phyloP scores from a whole-genome alignment of 2,113 vertebrate genomes.

The Theropithecus gelada region DNA sequence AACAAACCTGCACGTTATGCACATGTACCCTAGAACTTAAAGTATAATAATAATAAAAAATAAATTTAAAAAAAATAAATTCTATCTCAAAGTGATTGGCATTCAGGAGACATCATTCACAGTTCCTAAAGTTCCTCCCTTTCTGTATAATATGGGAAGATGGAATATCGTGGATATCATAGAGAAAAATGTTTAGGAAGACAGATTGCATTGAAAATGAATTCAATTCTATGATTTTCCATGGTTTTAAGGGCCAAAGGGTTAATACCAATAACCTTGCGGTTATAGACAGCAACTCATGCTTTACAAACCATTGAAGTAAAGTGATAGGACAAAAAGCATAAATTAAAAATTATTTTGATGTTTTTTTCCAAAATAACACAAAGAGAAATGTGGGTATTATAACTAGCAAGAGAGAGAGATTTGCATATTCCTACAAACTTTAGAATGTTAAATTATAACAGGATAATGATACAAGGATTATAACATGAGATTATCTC shows the following conservation, averaged over 20 bases:
- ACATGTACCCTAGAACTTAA: no score
- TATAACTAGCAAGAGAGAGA: not conserved
- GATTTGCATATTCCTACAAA: not conserved
- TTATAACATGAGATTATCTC: not conserved
- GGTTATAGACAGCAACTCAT: not conserved
- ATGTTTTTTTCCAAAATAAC: constrained; percentile 21
- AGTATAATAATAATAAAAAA: no score
- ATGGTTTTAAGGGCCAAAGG: not conserved
- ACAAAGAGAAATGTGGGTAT: not conserved
- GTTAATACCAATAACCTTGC: not conserved
- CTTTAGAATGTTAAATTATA: not conserved
- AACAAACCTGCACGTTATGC: no score
- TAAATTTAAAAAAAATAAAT: no score
- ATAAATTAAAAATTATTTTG: constrained; percentile 6
- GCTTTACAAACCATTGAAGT: not conserved
- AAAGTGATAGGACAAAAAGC: not conserved
- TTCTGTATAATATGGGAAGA: not conserved
- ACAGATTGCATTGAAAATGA: not conserved
- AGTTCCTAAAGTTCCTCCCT: not conserved
- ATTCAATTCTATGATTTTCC: not conserved
- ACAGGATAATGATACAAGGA: no score
- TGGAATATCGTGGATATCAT: not conserved
- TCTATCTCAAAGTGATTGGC: not conserved
- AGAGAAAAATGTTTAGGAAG: not conserved
- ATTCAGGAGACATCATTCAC: not conserved